Base-by-base conservation (phyloP, 2,888 invertebrate genomes). In the Lycia hirtaria region DNA sequence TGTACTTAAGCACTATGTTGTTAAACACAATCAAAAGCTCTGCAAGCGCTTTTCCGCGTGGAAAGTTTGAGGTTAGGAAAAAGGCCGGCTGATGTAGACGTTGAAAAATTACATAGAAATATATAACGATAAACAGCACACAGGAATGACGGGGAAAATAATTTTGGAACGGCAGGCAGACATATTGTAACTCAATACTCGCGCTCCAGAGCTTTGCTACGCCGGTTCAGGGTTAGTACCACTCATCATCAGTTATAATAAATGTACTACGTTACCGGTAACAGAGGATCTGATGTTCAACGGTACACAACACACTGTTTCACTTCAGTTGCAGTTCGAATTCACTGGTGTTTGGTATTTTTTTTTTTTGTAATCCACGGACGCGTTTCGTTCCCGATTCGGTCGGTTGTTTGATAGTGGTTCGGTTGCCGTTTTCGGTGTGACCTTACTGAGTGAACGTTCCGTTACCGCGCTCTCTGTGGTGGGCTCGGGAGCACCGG, bases 131-230 rank as follows among this genome's bases (percentile, higher is more conserved):
- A 71, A 72, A 68, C 75, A 72, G 62, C 75, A 74, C 75, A 74
- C 67, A 71, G 69, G 72, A 78, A 78, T 79, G 82, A 82, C 81
- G 78, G 71, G 68, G 68, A 77, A 79, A 80, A 81, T 78, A 76
- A 78, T 84, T 85, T 85, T 85, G 85, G 84, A 87, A 81, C 84
- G 76, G 68, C 79, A 76, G 83, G 86, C 88, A 76, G 88, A 88
- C 87, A 87, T 86, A 75, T 84, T 91, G 90, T 80, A 91, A 91
- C 84, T 85, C 81, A 83, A 91, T 82, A 87, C 88, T 76, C 76
- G 67, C 77, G 75, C 75, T 87, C 85, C 86, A 86, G 83, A 80
- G 81, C 81, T 81, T 77, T 72, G 81, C 78, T 73, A 72, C 71
- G 71, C 72, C 70, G 68, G 74, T 67, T 74, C 65, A 67, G 67